Evolutionary conservation across 1,140 invertebrate species (phyloP).

Genomic region (Zaprionus tsacasi): DNA sequence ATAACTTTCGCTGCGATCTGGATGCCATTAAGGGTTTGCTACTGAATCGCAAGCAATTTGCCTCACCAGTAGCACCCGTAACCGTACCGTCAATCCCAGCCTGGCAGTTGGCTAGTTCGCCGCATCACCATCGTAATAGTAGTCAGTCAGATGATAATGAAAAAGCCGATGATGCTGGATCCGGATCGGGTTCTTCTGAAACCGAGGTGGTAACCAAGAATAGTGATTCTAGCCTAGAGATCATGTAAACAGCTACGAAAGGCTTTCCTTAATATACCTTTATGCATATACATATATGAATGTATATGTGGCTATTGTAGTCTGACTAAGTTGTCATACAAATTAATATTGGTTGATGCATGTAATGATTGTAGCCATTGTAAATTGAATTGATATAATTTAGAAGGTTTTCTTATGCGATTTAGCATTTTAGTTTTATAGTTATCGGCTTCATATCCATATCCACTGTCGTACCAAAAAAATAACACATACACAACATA

Average conservation of each 20-base stretch:
- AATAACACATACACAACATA: slow-evolving; percentile 52
- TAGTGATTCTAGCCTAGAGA: slow-evolving; percentile 89
- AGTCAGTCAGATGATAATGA: slow-evolving; percentile 82
- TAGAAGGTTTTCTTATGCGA: slow-evolving; percentile 34
- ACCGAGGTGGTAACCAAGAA: slow-evolving; percentile 88
- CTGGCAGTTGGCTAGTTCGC: slow-evolving; percentile 88
- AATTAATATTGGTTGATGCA: neutral
- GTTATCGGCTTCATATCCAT: slow-evolving; percentile 50
- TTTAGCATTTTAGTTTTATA: slow-evolving; percentile 31
- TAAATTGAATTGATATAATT: slow-evolving; percentile 34
- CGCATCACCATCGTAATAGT: slow-evolving; percentile 61
- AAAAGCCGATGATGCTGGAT: slow-evolving; percentile 83
- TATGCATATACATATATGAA: slow-evolving; percentile 7
- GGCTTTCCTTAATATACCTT: slow-evolving; percentile 14
- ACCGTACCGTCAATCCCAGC: slow-evolving; percentile 89
- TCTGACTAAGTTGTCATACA: slow-evolving; percentile 4
- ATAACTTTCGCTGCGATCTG: slow-evolving; percentile 90
- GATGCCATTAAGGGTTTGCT: slow-evolving; percentile 91
- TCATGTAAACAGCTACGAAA: slow-evolving; percentile 85
- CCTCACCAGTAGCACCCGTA: slow-evolving; percentile 85
- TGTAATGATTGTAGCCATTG: slow-evolving; percentile 17
- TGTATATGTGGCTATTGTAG: slow-evolving; percentile 3
- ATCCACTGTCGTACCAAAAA: slow-evolving; percentile 54
- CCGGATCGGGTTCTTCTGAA: slow-evolving; percentile 87
- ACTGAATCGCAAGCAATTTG: slow-evolving; percentile 91